Evolutionary conservation across 2,113 vertebrate species (phyloP).

Genomic region (Anas platyrhynchos): DNA sequence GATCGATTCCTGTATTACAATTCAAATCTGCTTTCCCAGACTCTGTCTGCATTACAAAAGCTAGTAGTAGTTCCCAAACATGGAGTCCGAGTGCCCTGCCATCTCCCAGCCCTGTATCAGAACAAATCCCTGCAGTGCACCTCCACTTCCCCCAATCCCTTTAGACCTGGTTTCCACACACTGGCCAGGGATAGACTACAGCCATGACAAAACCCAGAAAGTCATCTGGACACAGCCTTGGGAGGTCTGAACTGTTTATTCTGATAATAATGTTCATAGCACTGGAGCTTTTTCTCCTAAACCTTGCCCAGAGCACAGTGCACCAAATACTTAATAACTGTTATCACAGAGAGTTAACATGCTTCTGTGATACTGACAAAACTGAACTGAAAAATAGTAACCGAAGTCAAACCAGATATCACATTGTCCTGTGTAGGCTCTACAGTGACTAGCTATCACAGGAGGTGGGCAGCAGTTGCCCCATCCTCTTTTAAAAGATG

Average conservation of each 20-base stretch:
- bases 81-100: not conserved
- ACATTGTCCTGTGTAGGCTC: not conserved
- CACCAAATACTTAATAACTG: not conserved
- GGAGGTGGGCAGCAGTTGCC: not conserved
- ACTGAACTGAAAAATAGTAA: not conserved
- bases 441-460: not conserved
- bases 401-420: not conserved
- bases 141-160: not conserved
- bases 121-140: not conserved
- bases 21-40: not conserved
- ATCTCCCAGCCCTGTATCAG: fast-evolving
- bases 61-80: not conserved
- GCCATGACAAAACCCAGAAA: not conserved
- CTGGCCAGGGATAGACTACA: not conserved
- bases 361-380: not conserved
- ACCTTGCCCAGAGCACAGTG: not conserved
- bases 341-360: not conserved
- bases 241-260: not conserved
- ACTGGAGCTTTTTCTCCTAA: not conserved
- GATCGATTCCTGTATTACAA: not conserved
- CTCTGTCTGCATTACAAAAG: not conserved
- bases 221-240: not conserved
- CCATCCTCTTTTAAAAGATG: not conserved
- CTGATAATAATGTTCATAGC: not conserved
- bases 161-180: not conserved